Conservation (phyloP, 2,888 invertebrate genomes). For the Masnerella sp. region DNA sequence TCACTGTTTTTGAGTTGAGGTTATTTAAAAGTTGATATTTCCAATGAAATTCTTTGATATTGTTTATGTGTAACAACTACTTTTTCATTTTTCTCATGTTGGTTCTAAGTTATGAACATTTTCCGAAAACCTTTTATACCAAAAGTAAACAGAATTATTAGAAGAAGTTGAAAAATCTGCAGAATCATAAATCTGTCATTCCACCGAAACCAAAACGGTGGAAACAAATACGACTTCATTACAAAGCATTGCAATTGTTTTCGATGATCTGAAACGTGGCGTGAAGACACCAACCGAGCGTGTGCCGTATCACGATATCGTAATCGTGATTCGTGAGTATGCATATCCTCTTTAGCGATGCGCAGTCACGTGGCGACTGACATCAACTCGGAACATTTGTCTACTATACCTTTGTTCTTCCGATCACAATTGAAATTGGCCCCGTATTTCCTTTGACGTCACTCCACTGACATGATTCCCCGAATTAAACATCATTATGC, state of each 20-base stretch:
- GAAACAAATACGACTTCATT: conserved; percentile 12
- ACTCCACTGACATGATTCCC: conserved; percentile 6
- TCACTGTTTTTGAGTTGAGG: no score
- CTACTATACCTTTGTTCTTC: conserved; percentile 24
- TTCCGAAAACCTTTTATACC: no score
- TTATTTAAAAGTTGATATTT: no score
- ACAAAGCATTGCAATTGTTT: conserved; percentile 15
- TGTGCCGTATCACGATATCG: conserved; percentile 52
- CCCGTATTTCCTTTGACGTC: conserved; percentile 16
- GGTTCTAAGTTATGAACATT: no score
- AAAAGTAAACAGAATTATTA: no score
- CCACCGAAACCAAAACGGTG: neutral
- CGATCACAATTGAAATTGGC: conserved; percentile 29
- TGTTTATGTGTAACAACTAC: no score
- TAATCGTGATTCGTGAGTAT: conserved; percentile 47
- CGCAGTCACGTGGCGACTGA: conserved; percentile 55
- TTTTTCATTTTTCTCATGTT: no score
- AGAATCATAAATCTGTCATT: neutral
- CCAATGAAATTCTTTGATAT: no score
- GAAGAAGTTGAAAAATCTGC: neutral
- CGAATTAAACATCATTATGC: conserved; percentile 12
- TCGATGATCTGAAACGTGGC: conserved; percentile 2
- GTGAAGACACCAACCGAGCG: conserved; percentile 24
- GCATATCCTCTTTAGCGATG: conserved; percentile 54
- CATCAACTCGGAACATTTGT: conserved; percentile 49